Conservation (phyloP, 2,888 invertebrate species). For the Aethes cnicana region DNA sequence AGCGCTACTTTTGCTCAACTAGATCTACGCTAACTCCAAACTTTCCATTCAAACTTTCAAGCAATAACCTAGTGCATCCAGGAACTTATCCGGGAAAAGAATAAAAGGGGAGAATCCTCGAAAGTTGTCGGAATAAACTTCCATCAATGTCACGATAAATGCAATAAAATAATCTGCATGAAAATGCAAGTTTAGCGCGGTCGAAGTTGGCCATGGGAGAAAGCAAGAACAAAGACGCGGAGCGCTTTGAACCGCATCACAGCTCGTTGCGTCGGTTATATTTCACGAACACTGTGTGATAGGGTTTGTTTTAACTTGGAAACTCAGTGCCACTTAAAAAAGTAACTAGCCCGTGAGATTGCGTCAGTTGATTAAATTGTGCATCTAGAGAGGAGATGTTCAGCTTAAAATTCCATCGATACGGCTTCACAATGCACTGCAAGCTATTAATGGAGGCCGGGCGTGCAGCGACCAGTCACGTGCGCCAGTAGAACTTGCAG, state of each 20-base stretch:
- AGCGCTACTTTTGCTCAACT: constrained; percentile 12
- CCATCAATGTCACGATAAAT: constrained; percentile 28
- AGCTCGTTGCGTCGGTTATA: no score
- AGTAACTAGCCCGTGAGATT: no score
- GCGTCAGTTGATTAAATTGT: no score
- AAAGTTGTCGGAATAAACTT: constrained; percentile 25
- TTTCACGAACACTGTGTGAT: no score
- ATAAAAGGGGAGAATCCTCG: constrained; percentile 26
- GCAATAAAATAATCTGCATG: constrained; percentile 24
- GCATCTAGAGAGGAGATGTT: constrained; percentile 9
- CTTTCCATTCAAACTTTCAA: constrained; percentile 29
- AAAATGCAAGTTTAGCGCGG: constrained; percentile 23
- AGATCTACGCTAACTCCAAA: constrained; percentile 27
- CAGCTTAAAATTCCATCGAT: constrained; percentile 22
- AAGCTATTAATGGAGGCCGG: constrained; percentile 28
- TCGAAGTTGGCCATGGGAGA: constrained; percentile 5
- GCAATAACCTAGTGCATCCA: constrained; percentile 31
- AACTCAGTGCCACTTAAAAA: no score
- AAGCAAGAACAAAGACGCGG: constrained; percentile 7
- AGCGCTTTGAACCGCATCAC: no score
- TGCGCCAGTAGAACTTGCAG: constrained; percentile 21
- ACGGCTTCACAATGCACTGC: constrained; percentile 24
- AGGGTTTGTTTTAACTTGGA: no score
- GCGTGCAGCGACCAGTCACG: constrained; percentile 26
- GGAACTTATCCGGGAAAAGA: constrained; percentile 25